Evolutionary conservation across 2,888 invertebrate genomes (phyloP), one percentile per base, ranked within the genome.

Genomic region (Eurytoma adleriae): DNA sequence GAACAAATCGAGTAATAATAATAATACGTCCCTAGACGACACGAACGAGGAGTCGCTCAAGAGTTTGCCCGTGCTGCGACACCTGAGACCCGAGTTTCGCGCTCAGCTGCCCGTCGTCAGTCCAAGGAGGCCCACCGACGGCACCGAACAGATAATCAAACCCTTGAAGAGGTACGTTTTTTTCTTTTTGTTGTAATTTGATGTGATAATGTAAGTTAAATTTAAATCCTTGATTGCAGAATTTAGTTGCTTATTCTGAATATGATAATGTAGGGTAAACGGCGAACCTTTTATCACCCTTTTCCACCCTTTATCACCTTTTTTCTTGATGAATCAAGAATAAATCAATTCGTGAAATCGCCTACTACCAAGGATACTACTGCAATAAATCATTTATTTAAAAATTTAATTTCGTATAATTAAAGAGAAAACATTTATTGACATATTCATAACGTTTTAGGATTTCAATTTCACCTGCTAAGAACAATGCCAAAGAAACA

Each of bases 81-180:
- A 96, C 91, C 91, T 97, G 82, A 93, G 96, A 87, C 96, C 96
- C 0, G 97, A 97, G 88, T 97, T 97, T 89, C 92, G 96, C 27
- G 96, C 96, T 0, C 97, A 97, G 88, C 91, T 97, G 84, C 95
- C 96, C 0, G 93, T 95, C 24, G 90, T 94, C 50, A 87, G 86
- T 74, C 84, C 88, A 13, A 86, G 88, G 73, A 86, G 86, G 83
- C 86, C 89, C n/a, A 89, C 90, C 72, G 90, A 91, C 67, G 90
- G 91, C n/a, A 86, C 88, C 67, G 91, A 91, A 85, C 90, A 90
- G 84, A 81, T 90, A 61, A 86, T 89, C 61, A 90, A 88, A 79
- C 89, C 90, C 1, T 78, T 90, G 72, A 89, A 89, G 78, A 90
- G 89, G 90, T 88, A 50, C 7, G 50, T 14, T 16, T 20, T 10